These are phyloP conservation scores for Erannis defoliaria DNA, from an alignment of 2,888 invertebrate species.

Conservation along the genomic window DNA sequence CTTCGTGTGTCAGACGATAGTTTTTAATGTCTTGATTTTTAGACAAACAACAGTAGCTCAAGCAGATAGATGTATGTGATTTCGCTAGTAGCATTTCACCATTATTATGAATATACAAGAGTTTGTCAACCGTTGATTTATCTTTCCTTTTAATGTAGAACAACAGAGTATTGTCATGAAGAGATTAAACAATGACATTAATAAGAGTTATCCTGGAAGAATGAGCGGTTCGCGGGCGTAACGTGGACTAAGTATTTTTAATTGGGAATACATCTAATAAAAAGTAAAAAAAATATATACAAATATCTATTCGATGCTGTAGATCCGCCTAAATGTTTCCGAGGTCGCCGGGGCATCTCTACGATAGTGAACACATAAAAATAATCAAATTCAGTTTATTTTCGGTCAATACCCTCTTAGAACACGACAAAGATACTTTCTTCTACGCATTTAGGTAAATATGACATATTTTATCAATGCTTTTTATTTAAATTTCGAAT, in stretches of 20 bases:
- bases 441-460: constrained; percentile 3
- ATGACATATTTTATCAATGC: background rate
- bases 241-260: too few species aligned
- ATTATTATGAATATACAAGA: background rate
- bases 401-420: constrained; percentile 27
- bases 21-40: constrained; percentile 1
- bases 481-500: background rate
- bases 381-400: constrained; percentile 38
- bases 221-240: too few species aligned
- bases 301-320: background rate
- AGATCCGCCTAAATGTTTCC: constrained; percentile 16
- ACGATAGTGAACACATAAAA: constrained; percentile 29
- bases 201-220: too few species aligned
- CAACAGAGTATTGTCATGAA: too few species aligned
- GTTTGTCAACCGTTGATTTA: background rate
- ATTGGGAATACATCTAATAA: too few species aligned
- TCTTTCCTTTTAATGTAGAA: background rate
- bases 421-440: constrained; percentile 17
- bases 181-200: too few species aligned
- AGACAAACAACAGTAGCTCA: constrained; percentile 10
- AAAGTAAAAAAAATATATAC: too few species aligned
- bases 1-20: constrained; percentile 4
- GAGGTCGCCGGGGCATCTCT: constrained; percentile 23
- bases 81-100: background rate
- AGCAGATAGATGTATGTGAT: constrained; percentile 1